phyloP scores from a whole-genome alignment of 2,113 vertebrate species.

The Sinocyclocheilus anophthalmus region DNA sequence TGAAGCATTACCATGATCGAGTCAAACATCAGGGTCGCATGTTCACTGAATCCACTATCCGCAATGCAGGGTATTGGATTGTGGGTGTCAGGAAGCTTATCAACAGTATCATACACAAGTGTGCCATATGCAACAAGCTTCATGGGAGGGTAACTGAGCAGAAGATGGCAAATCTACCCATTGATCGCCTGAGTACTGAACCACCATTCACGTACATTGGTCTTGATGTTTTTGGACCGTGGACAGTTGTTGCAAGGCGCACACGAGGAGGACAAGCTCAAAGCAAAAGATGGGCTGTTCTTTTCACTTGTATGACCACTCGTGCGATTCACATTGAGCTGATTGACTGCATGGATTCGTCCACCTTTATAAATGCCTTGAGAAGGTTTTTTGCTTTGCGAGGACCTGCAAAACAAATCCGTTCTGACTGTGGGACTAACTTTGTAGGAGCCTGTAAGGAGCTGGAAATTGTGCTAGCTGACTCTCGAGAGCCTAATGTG shows the following conservation, averaged over 20 bases:
- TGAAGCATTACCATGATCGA: conserved; percentile 29
- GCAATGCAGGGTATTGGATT: neutral
- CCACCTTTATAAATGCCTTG: conserved; percentile 50
- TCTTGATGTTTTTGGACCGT: conserved; percentile 33
- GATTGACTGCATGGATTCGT: neutral
- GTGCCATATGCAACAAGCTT: conserved; percentile 30
- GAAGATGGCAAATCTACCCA: conserved; percentile 44
- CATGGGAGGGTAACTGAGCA: conserved; percentile 15
- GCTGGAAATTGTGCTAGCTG: neutral
- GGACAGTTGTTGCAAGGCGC: neutral
- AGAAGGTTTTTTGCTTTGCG: neutral
- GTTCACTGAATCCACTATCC: conserved; percentile 21
- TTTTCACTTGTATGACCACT: neutral
- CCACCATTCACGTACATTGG: neutral
- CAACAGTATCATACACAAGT: conserved; percentile 16
- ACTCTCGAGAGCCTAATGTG: neutral
- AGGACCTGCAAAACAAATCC: neutral
- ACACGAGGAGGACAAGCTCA: neutral
- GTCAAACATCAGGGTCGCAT: conserved; percentile 38
- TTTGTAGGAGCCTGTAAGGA: conserved; percentile 6
- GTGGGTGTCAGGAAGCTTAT: conserved; percentile 12
- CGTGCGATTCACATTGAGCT: neutral
- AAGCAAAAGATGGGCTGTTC: conserved; percentile 6
- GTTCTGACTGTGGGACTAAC: conserved; percentile 4
- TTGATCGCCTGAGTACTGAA: neutral